Evolutionary conservation across 30 jellyfish, hydroid and myxozoan species (phyloP), one percentile per base, ranked within the genome.

Genomic region (Aurelia sp.): DNA sequence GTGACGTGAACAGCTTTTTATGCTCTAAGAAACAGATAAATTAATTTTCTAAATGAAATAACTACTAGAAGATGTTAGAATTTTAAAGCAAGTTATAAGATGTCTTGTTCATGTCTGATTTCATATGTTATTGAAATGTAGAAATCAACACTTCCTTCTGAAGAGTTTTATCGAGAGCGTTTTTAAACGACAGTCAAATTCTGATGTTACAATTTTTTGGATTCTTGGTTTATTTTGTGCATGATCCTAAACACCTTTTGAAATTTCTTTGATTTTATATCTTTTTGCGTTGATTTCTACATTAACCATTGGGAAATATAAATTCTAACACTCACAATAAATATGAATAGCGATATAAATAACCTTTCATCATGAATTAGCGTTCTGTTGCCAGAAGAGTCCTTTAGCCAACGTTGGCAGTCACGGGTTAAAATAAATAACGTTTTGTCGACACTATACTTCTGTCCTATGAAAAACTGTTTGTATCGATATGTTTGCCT

Each of bases 221-320:
- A 44, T 44, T 44, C 7, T 44, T 44, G 55, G 55, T 8, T 44
- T 44, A 44, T 44, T 44, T 44, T 44, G 55, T 44, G 55, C 55
- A 44, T 44, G 55, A 44, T 44, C 15, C 55, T 44, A 44, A 44
- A 44, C 13, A 44, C 7, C 9, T 44, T 7, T 11, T 8, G 16
- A 0, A 21, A 44, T 8, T 40, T 5, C 10, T 40, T 40, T 66
- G 19, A 33, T 17, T 66, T 24, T 15, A 10, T 53, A 20, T 16
- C 69, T 38, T 35, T 13, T 31, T 22, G 20, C 17, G 81, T 73
- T 84, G 93, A 84, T 84, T 73, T 84, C 88, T 84, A 63, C 93
- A 84, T 71, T 87, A 21, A 72, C 48, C 80, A 69, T 61, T 62
- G 47, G 55, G 70, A 72, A 40, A 59, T 84, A 84, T 60, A 84